phyloP scores from a whole-genome alignment of 2,888 invertebrate genomes.

The Sepiola atlantica region DNA sequence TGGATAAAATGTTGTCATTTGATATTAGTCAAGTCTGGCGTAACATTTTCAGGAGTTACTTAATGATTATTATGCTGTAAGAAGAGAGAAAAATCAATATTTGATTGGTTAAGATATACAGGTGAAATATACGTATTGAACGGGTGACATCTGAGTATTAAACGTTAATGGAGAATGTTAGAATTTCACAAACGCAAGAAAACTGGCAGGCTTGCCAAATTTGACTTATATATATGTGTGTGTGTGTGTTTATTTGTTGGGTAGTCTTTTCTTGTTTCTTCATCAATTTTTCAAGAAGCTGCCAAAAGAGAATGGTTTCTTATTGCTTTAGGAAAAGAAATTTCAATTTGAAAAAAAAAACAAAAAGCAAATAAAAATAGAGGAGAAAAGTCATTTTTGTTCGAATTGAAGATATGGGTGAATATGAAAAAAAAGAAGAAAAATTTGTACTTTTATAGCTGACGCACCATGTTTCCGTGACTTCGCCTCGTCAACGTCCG shows the following conservation, averaged over 20 bases:
- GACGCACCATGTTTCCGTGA: too few relatives aligned
- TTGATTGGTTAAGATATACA: not conserved
- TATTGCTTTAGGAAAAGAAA: not conserved
- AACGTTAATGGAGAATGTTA: not conserved
- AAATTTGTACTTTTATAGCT: too few relatives aligned
- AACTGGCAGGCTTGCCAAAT: not conserved
- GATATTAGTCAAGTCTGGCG: not conserved
- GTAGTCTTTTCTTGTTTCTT: not conserved
- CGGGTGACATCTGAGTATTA: not conserved
- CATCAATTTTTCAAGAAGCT: not conserved
- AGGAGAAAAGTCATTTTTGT: not conserved
- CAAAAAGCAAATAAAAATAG: not conserved
- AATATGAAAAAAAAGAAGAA: not conserved
- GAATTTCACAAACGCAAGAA: not conserved
- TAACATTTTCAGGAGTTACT: not conserved
- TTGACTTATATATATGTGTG: not conserved
- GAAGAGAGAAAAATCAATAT: not conserved
- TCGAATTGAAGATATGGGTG: not conserved
- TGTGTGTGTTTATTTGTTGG: not conserved
- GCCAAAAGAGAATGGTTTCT: constrained; percentile 16
- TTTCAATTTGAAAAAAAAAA: not conserved
- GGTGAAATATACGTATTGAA: not conserved
- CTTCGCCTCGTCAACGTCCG: too few relatives aligned
- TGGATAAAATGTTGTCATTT: not conserved
- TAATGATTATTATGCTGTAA: not conserved